These are phyloP conservation scores for Gymnodraco acuticeps DNA, from an alignment of 2,797 vertebrate genomes.

Conservation along the genomic window DNA sequence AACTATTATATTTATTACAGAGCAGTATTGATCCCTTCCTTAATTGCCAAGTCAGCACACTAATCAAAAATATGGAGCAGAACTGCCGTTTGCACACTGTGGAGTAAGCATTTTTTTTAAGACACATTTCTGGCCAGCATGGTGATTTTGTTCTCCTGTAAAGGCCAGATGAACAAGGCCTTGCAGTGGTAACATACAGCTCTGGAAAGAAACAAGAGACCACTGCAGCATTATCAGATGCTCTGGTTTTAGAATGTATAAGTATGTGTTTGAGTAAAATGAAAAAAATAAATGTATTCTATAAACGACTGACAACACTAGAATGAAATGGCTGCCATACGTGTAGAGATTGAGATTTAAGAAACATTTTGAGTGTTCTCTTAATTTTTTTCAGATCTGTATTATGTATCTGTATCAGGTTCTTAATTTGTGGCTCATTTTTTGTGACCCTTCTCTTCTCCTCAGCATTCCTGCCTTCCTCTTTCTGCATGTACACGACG, in stretches of 20 bases:
- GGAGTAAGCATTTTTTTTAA: constrained; percentile 2
- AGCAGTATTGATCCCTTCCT: background rate
- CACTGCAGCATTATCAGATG: too few relatives aligned
- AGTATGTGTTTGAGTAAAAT: too few relatives aligned
- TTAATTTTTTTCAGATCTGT: too few relatives aligned
- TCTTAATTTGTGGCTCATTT: background rate
- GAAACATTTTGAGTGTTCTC: too few relatives aligned
- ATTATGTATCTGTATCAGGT: background rate
- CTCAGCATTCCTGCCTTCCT: constrained; percentile 95
- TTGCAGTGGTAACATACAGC: background rate
- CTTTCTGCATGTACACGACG: constrained; percentile 98
- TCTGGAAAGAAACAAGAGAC: too few relatives aligned
- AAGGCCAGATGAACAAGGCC: background rate
- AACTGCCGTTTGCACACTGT: background rate
- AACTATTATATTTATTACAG: background rate
- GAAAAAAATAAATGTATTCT: too few relatives aligned
- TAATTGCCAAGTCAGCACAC: background rate
- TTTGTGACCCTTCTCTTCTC: constrained; percentile 14
- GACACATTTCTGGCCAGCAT: background rate
- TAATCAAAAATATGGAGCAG: constrained; percentile 1
- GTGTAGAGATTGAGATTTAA: too few relatives aligned
- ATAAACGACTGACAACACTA: too few relatives aligned
- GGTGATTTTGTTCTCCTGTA: background rate
- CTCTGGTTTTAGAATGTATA: too few relatives aligned
- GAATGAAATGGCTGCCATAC: too few relatives aligned